Conservation (phyloP, 1,140 invertebrate species). For the Pygmarrhopalites habei region DNA sequence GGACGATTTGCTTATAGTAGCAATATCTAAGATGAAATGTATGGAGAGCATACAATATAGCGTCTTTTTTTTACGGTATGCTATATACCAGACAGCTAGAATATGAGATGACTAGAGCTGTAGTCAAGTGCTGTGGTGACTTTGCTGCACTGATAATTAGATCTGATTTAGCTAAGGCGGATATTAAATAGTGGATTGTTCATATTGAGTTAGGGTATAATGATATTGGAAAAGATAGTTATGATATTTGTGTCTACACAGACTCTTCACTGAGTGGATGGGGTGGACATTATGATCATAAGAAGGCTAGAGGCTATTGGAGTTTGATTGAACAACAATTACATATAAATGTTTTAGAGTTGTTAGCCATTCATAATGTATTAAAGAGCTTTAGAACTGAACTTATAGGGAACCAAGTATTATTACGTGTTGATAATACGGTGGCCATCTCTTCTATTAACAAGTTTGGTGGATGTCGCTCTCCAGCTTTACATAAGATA, state of each 20-base stretch:
- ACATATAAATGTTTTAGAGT: slow-evolving; percentile 18
- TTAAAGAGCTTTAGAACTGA: not conserved
- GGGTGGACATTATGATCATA: not conserved
- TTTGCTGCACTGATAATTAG: not conserved
- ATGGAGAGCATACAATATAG: not conserved
- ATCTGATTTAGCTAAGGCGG: not conserved
- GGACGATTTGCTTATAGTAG: slow-evolving; percentile 12
- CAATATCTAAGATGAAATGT: not conserved
- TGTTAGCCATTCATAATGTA: not conserved
- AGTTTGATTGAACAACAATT: not conserved
- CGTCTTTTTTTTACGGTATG: not conserved
- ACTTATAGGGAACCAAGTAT: no score
- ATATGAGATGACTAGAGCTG: not conserved
- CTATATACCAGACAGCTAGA: slow-evolving; percentile 6
- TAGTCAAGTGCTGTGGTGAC: not conserved
- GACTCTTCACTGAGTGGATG: slow-evolving; percentile 11
- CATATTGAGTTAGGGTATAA: not conserved
- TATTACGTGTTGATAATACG: slow-evolving; percentile 13
- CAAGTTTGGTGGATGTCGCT: slow-evolving; percentile 6
- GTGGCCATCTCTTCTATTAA: slow-evolving; percentile 14
- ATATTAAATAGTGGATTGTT: slow-evolving; percentile 8
- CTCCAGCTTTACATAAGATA: not conserved
- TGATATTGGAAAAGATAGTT: not conserved
- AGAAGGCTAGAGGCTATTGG: not conserved
- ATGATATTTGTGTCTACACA: not conserved